These are phyloP conservation scores for Ennomos fuscantarius DNA, from an alignment of 2,888 invertebrate genomes.

Conservation along the genomic window DNA sequence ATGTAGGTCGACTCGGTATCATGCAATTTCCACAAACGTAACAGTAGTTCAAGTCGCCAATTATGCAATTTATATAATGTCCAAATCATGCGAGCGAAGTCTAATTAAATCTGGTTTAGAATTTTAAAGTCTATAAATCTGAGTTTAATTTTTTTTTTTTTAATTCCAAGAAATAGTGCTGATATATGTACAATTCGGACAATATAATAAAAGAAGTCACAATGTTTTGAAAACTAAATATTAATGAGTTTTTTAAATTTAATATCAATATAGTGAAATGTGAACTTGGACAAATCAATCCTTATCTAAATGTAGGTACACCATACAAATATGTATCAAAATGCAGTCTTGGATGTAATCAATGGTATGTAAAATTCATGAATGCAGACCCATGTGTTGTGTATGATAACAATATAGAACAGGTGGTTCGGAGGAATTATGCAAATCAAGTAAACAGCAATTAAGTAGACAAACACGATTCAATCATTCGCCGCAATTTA, in stretches of 20 bases:
- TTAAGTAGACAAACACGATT: constrained; percentile 13
- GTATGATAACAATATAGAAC: constrained; percentile 37
- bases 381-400: constrained; percentile 46
- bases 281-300: no score
- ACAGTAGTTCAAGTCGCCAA: constrained; percentile 46
- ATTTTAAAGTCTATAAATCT: no score
- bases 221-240: no score
- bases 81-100: constrained; percentile 31
- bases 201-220: no score
- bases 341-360: background rate
- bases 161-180: no score
- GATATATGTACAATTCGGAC: no score
- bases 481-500: constrained; percentile 8
- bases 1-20: constrained; percentile 63
- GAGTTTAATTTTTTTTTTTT: no score
- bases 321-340: no score
- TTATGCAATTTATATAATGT: constrained; percentile 48
- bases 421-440: constrained; percentile 44
- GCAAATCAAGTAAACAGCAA: constrained; percentile 34
- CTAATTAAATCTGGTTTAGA: background rate
- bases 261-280: no score
- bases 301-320: no score
- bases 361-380: constrained; percentile 27
- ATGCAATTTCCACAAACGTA: constrained; percentile 60
- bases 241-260: no score